Base-by-base conservation (phyloP, 1,140 invertebrate species). In the Drosophila arizonae region DNA sequence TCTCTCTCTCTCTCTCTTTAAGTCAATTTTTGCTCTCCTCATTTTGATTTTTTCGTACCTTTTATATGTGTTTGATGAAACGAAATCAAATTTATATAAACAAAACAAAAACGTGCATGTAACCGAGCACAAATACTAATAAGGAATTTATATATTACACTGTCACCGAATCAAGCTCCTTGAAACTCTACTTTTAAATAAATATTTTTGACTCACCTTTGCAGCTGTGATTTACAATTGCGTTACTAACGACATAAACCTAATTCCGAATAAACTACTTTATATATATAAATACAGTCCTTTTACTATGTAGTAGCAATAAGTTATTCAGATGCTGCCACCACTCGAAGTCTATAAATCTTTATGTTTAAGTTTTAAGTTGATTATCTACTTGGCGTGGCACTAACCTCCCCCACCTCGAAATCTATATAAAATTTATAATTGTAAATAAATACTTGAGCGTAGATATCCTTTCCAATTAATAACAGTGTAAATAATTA, bases 41-140 rank as follows among this genome's bases (percentile, higher is more conserved):
- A 15, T 17, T 46, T 21, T 76, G 64, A 78, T 74, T 82, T 75
- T 63, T 87, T 78, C 69, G 10, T 39, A 11, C 36, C 36, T 39
- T 68, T 65, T 57, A 75, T 88, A 70, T 78, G 64, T 72, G 61
- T 86, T 77, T 80, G 51, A 81, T 48, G 52, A 66, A 55, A 68
- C 71, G 52, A 68, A 65, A 36, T 24, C 48, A 79, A 65, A 48
- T 50, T 39, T 73, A 62, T 0, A 33, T 33, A 33, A 30, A 30
- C 6, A 30, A 30, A 30, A 30, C 6, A 30, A 30, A 10, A 51
- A 84, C 79, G 79, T 79, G 82, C 82, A 87, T 87, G 84, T 51
- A 88, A 84, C 62, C 58, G 64, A 82, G 82, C 84, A 86, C 82
- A 87, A 62, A 56, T 46, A 81, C 78, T 45, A 81, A 60, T 73